Percentiles rank a stretch among this genome's conserved stretches.
phyloP scores from a whole-genome alignment of 1,140 invertebrate genomes.

The Hypothenemus hampei region DNA sequence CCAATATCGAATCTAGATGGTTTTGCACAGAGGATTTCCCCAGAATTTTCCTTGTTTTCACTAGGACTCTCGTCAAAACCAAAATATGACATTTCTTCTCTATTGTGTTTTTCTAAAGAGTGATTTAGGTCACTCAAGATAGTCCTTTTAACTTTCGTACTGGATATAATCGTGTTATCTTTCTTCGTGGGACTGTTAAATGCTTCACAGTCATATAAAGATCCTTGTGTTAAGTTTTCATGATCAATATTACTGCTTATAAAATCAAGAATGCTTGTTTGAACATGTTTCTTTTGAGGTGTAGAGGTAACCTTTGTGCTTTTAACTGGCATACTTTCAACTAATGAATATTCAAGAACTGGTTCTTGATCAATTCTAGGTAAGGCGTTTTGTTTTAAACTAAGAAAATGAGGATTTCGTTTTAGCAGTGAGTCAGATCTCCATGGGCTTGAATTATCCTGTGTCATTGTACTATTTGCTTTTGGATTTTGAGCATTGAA shows the following conservation, averaged over 20 bases:
- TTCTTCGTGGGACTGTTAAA: conserved; percentile 27
- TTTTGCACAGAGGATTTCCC: background rate
- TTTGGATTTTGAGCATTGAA: conserved; percentile 17
- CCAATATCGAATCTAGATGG: conserved; percentile 10
- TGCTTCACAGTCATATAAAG: conserved; percentile 26
- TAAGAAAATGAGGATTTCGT: conserved; percentile 27
- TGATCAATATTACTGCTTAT: conserved; percentile 20
- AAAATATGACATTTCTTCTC: conserved; percentile 12
- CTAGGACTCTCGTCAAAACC: conserved; percentile 16
- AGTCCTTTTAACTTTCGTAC: conserved; percentile 1
- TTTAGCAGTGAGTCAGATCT: conserved; percentile 19
- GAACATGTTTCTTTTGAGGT: conserved; percentile 3
- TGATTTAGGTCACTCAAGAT: conserved; percentile 11
- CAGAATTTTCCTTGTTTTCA: background rate
- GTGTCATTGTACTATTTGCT: conserved; percentile 28
- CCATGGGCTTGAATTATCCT: conserved; percentile 27
- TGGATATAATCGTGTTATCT: background rate
- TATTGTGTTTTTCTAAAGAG: conserved; percentile 1
- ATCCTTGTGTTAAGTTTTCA: conserved; percentile 7
- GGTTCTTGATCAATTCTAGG: conserved; percentile 27
- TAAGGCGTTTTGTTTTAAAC: conserved; percentile 22
- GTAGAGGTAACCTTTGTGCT: no score
- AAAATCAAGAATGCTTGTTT: conserved; percentile 23
- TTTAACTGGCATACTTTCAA: conserved; percentile 11
- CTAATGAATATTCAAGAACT: conserved; percentile 25